A percentile compares a stretch with the other conserved stretches of the same genome.
Evolutionary conservation across 2,888 invertebrate genomes (phyloP).

Genomic region (Xylocampa areola): DNA sequence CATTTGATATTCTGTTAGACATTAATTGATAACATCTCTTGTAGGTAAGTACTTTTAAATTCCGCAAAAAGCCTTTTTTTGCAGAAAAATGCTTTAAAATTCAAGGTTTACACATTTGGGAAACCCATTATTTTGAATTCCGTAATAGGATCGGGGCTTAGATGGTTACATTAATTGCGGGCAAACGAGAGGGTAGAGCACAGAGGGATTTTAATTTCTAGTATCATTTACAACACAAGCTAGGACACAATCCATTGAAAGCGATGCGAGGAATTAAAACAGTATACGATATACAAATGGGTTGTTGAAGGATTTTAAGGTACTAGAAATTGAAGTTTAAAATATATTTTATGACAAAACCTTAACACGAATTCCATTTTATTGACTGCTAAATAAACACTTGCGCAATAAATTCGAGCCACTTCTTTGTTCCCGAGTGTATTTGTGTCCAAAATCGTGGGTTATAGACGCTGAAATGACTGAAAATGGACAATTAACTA

Average conservation of each 20-base stretch:
- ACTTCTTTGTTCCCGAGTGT: too few species aligned
- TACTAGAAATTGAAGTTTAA: too few species aligned
- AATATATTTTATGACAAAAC: too few species aligned
- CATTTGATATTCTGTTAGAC: slow-evolving; percentile 2
- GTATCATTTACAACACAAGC: slow-evolving; percentile 45
- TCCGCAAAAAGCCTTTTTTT: slow-evolving; percentile 2
- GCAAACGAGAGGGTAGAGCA: slow-evolving; percentile 33
- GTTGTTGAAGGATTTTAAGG: too few species aligned
- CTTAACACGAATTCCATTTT: too few species aligned
- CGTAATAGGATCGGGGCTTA: slow-evolving; percentile 33
- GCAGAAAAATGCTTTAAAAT: slow-evolving; percentile 1
- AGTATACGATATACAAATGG: too few species aligned
- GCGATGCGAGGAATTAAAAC: slow-evolving; percentile 13
- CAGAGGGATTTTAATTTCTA: slow-evolving; percentile 50
- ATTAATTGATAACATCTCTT: not conserved
- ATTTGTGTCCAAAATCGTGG: too few species aligned
- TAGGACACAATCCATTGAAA: slow-evolving; percentile 29
- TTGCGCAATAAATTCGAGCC: too few species aligned
- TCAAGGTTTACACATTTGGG: slow-evolving; percentile 13
- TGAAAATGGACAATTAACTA: too few species aligned
- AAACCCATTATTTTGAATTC: slow-evolving; percentile 32
- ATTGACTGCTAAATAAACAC: too few species aligned
- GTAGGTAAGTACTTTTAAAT: slow-evolving; percentile 1
- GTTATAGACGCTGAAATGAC: too few species aligned
- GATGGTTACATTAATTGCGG: slow-evolving; percentile 46